Conservation (phyloP, 2,797 vertebrate genomes). For the Squalus acanthias region DNA sequence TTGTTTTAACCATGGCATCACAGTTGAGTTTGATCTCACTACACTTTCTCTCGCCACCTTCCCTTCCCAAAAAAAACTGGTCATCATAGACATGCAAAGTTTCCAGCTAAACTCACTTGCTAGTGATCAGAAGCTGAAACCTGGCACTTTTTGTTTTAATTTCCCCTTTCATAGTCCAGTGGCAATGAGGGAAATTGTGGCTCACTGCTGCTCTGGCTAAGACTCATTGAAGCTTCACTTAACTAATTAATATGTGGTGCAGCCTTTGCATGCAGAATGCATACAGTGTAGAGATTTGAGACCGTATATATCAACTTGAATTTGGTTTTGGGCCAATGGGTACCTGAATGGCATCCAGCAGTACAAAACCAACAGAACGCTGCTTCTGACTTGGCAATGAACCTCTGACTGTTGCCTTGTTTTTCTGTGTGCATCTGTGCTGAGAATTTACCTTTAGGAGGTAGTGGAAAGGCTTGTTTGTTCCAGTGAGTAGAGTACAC, state of each 20-base stretch:
- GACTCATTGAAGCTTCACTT: too few relatives aligned
- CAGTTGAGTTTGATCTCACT: background rate
- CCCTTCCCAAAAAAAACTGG: background rate
- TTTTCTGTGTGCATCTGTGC: background rate
- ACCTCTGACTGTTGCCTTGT: background rate
- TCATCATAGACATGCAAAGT: background rate
- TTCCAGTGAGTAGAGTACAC: background rate
- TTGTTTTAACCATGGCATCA: background rate
- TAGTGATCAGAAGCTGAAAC: background rate
- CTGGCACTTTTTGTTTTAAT: background rate
- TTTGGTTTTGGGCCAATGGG: background rate
- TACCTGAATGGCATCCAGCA: background rate
- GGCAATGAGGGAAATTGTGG: background rate
- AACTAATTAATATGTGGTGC: background rate
- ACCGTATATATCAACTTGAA: background rate
- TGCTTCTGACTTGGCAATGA: background rate
- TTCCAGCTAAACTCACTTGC: background rate
- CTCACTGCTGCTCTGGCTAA: background rate
- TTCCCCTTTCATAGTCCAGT: background rate
- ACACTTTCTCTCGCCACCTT: background rate
- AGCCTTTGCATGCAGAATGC: background rate
- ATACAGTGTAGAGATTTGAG: background rate
- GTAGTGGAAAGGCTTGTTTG: background rate
- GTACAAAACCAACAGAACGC: background rate
- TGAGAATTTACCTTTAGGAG: background rate